A percentile compares a stretch with the other conserved stretches of the same genome.
These are phyloP conservation scores for Rhinolophus sinicus DNA, from an alignment of 2,113 vertebrate species.

Conservation along the genomic window DNA sequence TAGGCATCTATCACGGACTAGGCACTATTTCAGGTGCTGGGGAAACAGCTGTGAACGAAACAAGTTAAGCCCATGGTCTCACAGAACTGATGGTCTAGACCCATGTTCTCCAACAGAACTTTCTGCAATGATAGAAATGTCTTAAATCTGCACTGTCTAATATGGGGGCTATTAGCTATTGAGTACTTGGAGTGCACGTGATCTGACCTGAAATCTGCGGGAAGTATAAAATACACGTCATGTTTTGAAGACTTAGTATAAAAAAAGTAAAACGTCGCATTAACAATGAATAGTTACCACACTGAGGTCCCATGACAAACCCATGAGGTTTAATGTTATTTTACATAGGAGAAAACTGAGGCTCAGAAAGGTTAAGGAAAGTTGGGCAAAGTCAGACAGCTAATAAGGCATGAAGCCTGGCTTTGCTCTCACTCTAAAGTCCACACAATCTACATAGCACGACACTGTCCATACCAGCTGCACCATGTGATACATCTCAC, in stretches of 20 bases:
- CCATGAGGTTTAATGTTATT: background rate
- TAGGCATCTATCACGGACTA: background rate
- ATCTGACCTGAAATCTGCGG: background rate
- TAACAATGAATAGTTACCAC: background rate
- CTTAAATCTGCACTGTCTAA: background rate
- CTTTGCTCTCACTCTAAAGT: background rate
- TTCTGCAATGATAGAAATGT: background rate
- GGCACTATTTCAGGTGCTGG: background rate
- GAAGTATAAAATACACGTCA: background rate
- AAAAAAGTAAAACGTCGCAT: background rate
- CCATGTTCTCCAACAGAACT: background rate
- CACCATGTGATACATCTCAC: accelerated
- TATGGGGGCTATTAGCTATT: background rate
- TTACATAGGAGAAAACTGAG: background rate
- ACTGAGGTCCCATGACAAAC: background rate
- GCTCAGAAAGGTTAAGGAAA: background rate
- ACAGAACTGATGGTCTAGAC: background rate
- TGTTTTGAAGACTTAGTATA: background rate
- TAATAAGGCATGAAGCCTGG: no score
- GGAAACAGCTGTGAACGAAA: background rate
- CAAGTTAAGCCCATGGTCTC: background rate
- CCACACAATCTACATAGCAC: background rate
- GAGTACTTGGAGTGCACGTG: background rate
- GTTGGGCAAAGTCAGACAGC: background rate
- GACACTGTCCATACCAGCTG: background rate